These are phyloP conservation scores for Neoaliturus tenellus DNA, from an alignment of 2,888 invertebrate genomes.

Conservation along the genomic window DNA sequence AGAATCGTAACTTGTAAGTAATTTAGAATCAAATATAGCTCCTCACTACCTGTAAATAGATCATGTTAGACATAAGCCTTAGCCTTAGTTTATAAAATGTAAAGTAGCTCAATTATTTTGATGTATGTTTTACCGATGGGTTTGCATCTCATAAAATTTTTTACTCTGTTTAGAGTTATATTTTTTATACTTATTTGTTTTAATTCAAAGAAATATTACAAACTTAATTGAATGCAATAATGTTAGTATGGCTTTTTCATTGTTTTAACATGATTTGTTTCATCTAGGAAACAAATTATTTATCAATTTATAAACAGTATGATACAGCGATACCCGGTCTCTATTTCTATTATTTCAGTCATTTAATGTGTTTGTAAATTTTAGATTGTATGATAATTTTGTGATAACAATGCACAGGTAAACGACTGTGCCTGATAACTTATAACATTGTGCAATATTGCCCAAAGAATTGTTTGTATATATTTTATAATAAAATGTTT, in stretches of 20 bases:
- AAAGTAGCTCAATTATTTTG: neutral
- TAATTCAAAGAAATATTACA: no score
- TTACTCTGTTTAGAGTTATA: no score
- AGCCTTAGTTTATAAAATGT: neutral
- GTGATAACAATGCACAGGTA: neutral
- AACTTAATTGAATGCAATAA: no score
- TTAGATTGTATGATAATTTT: neutral
- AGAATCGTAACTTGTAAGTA: neutral
- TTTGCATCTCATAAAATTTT: neutral
- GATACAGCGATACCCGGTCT: neutral
- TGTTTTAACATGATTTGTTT: no score
- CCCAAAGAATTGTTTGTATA: constrained; percentile 26
- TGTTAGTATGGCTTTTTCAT: no score
- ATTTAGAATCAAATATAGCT: constrained; percentile 11
- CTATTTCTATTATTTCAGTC: neutral
- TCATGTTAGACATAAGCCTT: neutral
- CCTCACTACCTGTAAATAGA: neutral
- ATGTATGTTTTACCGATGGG: neutral
- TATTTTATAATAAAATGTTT: constrained; percentile 19
- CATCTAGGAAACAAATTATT: no score
- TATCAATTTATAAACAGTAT: neutral
- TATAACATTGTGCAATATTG: constrained; percentile 38
- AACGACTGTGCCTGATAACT: neutral
- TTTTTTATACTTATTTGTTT: no score
- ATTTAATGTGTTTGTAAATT: neutral